phyloP scores from a whole-genome alignment of 2,888 invertebrate genomes.

The Cantharis rufa region DNA sequence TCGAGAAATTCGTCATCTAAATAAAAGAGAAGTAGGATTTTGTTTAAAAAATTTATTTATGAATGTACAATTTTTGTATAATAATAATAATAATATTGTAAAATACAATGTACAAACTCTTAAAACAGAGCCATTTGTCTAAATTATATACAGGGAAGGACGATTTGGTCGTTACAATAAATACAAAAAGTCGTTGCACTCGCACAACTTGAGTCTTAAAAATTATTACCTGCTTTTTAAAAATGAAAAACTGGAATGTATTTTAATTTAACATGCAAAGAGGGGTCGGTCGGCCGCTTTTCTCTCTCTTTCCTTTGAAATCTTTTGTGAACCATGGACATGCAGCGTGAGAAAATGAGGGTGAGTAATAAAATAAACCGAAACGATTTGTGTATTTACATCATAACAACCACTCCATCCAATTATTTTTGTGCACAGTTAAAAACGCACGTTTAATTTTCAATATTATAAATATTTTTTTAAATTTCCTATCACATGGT shows the following conservation, averaged over 20 bases:
- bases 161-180: slow-evolving; percentile 1
- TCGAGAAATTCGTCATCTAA: not conserved
- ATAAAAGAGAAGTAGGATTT: slow-evolving; percentile 3
- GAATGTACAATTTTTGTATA: slow-evolving; percentile 46
- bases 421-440: not conserved
- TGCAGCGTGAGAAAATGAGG: slow-evolving; percentile 21
- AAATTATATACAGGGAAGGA: slow-evolving; percentile 13
- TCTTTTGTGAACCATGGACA: slow-evolving; percentile 1
- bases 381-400: slow-evolving; percentile 13
- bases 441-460: not conserved
- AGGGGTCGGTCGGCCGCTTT: not conserved
- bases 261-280: slow-evolving; percentile 17
- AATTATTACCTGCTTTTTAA: slow-evolving; percentile 19
- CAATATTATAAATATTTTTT: not conserved
- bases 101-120: slow-evolving; percentile 51
- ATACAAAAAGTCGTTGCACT: slow-evolving; percentile 16
- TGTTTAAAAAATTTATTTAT: slow-evolving; percentile 48
- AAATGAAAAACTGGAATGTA: slow-evolving; percentile 26
- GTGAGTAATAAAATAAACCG: slow-evolving; percentile 6
- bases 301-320: not conserved
- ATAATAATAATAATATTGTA: slow-evolving; percentile 45
- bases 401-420: slow-evolving; percentile 4
- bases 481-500: slow-evolving; percentile 27
- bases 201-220: not conserved
- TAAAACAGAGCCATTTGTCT: slow-evolving; percentile 47